Evolutionary conservation across 2,797 vertebrate species (phyloP).

Genomic region (Notolepis coatsorum): DNA sequence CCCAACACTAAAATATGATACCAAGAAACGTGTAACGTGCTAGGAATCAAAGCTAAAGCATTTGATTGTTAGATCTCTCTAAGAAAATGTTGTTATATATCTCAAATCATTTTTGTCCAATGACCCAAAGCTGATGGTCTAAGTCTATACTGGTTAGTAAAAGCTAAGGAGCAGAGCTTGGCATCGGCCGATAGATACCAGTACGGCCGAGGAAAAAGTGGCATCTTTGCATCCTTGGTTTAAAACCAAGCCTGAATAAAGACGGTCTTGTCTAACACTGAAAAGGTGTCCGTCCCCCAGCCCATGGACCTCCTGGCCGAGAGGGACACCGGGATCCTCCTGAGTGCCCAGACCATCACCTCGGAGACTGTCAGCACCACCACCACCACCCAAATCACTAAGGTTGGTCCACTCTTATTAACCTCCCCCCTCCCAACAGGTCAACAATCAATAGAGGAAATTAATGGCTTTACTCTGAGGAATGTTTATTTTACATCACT

Average conservation of each 20-base stretch:
- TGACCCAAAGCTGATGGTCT: background rate
- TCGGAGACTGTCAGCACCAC: slow-evolving; percentile 97
- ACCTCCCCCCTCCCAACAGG: slow-evolving; percentile 2
- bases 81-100: too few species aligned
- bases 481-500: background rate
- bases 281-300: slow-evolving; percentile 75
- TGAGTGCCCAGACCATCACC: slow-evolving; percentile 98
- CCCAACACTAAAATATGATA: too few species aligned
- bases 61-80: too few species aligned
- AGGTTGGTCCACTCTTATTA: slow-evolving; percentile 77
- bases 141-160: background rate
- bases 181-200: too few species aligned
- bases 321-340: slow-evolving; percentile 90
- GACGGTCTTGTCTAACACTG: slow-evolving; percentile 24
- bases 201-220: too few species aligned
- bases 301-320: slow-evolving; percentile 85
- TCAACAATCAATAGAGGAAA: slow-evolving; percentile 19
- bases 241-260: too few species aligned
- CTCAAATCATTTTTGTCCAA: too few species aligned
- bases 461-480: slow-evolving; percentile 5
- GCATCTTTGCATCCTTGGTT: too few species aligned
- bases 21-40: too few species aligned
- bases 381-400: slow-evolving; percentile 98
- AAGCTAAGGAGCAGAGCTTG: too few species aligned
- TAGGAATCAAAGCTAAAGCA: too few species aligned